These are phyloP conservation scores for Larimichthys crocea DNA, from an alignment of 2,113 vertebrate species.

Conservation along the genomic window DNA sequence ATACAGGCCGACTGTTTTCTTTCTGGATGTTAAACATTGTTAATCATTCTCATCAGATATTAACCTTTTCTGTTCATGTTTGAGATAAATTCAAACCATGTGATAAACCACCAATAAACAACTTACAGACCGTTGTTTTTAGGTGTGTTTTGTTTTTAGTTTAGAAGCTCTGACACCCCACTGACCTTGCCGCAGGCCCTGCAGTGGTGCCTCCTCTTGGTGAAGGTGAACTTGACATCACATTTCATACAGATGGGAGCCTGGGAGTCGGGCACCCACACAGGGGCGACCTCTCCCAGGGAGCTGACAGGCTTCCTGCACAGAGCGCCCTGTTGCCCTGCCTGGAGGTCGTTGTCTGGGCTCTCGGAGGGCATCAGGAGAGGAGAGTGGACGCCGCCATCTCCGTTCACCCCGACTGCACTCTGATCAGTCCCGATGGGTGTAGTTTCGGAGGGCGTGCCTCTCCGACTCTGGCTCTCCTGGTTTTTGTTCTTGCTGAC, in stretches of 20 bases:
- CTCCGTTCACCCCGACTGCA: slow-evolving; percentile 80
- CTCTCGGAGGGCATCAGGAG: slow-evolving; percentile 86
- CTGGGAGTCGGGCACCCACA: slow-evolving; percentile 99
- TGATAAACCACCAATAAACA: not conserved
- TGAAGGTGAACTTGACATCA: slow-evolving; percentile 97
- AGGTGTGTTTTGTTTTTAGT: not conserved
- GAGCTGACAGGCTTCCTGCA: slow-evolving; percentile 88
- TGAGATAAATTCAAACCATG: too few relatives aligned
- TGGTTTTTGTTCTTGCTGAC: slow-evolving; percentile 94
- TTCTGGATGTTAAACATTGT: not conserved
- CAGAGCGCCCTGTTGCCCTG: slow-evolving; percentile 89
- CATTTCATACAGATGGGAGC: slow-evolving; percentile 99
- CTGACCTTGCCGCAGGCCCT: slow-evolving; percentile 99
- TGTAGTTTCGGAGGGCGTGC: slow-evolving; percentile 36
- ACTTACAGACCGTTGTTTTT: not conserved
- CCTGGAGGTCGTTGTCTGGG: slow-evolving; percentile 96
- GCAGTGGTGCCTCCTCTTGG: slow-evolving; percentile 98
- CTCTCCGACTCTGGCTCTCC: slow-evolving; percentile 78
- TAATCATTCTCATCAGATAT: not conserved
- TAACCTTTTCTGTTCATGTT: too few relatives aligned
- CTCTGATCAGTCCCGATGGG: slow-evolving; percentile 71
- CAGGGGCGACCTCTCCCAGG: slow-evolving; percentile 95
- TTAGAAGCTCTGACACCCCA: not conserved
- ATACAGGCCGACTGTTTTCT: not conserved
- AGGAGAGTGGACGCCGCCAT: slow-evolving; percentile 79